Conservation (phyloP, 2,797 vertebrate genomes). For the Pitangus sulphuratus region DNA sequence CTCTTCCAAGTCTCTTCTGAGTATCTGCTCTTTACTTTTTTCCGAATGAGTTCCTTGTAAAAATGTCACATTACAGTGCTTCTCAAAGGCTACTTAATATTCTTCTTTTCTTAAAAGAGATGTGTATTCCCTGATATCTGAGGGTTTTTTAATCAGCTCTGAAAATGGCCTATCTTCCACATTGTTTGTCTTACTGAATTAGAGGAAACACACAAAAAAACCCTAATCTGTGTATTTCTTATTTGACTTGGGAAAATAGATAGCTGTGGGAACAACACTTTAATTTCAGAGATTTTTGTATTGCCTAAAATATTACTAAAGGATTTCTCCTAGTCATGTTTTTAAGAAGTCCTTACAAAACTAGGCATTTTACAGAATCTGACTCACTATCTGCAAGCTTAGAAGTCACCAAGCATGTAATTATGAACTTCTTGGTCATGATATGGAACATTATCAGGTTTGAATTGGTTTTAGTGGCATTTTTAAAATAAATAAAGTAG, state of each 20-base stretch:
- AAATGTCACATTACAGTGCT: background rate
- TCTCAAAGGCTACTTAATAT: slow-evolving; percentile 43
- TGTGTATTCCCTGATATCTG: background rate
- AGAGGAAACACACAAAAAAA: background rate
- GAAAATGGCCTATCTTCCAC: background rate
- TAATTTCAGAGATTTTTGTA: slow-evolving; percentile 11
- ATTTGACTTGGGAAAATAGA: background rate
- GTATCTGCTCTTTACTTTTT: slow-evolving; percentile 37
- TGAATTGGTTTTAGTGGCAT: background rate
- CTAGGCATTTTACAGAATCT: background rate
- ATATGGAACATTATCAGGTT: background rate
- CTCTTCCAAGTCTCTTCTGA: slow-evolving; percentile 15
- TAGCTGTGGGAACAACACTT: background rate
- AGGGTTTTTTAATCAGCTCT: slow-evolving; percentile 34
- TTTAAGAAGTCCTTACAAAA: background rate
- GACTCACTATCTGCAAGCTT: background rate
- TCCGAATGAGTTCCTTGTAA: slow-evolving; percentile 49
- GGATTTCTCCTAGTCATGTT: background rate
- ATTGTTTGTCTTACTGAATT: slow-evolving; percentile 2
- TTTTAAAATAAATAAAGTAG: background rate
- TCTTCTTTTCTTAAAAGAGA: slow-evolving; percentile 34
- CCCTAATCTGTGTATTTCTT: background rate
- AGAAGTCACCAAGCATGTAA: background rate
- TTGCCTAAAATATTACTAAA: slow-evolving; percentile 27
- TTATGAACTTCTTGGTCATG: background rate